phyloP scores from a whole-genome alignment of 2,888 invertebrate species.

The Cosmia pyralina region DNA sequence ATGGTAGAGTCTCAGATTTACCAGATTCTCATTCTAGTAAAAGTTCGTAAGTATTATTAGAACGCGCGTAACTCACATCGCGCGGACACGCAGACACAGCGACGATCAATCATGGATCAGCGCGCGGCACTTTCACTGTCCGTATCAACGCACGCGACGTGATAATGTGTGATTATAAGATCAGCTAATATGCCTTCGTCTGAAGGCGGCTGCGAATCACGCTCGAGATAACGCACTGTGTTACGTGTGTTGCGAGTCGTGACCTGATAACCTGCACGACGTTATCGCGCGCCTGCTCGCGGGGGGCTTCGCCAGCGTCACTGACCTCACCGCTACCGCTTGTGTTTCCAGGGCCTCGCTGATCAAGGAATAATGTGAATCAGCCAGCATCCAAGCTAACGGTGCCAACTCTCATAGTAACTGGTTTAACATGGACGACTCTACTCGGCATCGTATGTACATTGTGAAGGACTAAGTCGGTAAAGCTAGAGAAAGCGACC shows the following conservation, averaged over 20 bases:
- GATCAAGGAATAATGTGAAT: neutral
- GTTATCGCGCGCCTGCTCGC: constrained; percentile 8
- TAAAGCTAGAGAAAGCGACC: neutral
- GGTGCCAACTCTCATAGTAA: no score
- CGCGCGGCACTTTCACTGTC: constrained; percentile 41
- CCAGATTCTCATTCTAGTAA: no score
- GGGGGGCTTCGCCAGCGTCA: constrained; percentile 13
- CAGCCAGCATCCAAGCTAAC: no score
- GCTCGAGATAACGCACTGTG: constrained; percentile 17
- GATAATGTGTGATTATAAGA: constrained; percentile 9
- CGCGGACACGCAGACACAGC: no score
- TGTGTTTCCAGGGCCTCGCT: no score
- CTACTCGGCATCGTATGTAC: neutral
- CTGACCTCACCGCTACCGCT: constrained; percentile 3
- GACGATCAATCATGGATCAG: neutral
- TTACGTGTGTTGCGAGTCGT: constrained; percentile 7
- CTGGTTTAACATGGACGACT: constrained; percentile 7
- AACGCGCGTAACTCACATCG: no score
- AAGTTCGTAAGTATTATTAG: no score
- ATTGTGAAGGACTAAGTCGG: constrained; percentile 3
- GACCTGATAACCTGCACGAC: constrained; percentile 14
- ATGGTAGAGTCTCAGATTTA: no score
- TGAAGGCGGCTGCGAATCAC: neutral
- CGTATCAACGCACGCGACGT: constrained; percentile 12
- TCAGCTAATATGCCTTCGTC: constrained; percentile 16